Evolutionary conservation across 2,113 vertebrate species (phyloP), one percentile per base, ranked within the genome.

Genomic region (Scolopax mira): DNA sequence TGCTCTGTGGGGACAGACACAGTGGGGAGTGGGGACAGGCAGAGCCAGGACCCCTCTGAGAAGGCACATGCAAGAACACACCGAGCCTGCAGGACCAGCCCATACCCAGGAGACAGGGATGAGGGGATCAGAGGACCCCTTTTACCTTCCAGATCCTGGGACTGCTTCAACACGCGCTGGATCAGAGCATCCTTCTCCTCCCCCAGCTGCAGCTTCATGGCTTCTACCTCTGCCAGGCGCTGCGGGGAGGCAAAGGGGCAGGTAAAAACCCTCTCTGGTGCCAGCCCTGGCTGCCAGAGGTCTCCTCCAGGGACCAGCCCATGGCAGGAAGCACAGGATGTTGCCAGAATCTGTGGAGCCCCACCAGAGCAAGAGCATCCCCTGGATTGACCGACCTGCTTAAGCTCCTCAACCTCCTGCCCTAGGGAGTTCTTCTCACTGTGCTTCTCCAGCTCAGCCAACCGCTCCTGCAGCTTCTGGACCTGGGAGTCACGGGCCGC

Each of bases 331-430:
- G 30, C 31, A 11, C 30, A 22, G 31, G 18, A 1, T 0, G 3
- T 13, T 37, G 16, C 18, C 39, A 51, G 25, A 7, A 16, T 25
- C 44, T 8, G 0, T 3, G 4, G 19, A 82, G 9, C 28, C 62
- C 39, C 42, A n/a, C 22, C 19, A 22, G 24, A 25, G 23, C 25
- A 11, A 48, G 11, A 44, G 18, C 35, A 75, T 24, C 58, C 79
- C 60, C 27, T 1, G 1, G 31, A 15, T 37, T 39, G 28, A 69
- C 74, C 2, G n/a, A 98, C 98, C 88, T 98, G 95, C 65, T 73
- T 94, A 44, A 98, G 97, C 27, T 90, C 95, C 31, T 96, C 60
- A 6, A 97, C 93, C 93, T 99, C 97, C 83, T 70, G 97, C 13
- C 66, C 66, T 33, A 89, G 82, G 61, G 88, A 96, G 78, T 97